Conservation (phyloP, 2,113 vertebrate genomes). For the Acanthochromis polyacanthus region DNA sequence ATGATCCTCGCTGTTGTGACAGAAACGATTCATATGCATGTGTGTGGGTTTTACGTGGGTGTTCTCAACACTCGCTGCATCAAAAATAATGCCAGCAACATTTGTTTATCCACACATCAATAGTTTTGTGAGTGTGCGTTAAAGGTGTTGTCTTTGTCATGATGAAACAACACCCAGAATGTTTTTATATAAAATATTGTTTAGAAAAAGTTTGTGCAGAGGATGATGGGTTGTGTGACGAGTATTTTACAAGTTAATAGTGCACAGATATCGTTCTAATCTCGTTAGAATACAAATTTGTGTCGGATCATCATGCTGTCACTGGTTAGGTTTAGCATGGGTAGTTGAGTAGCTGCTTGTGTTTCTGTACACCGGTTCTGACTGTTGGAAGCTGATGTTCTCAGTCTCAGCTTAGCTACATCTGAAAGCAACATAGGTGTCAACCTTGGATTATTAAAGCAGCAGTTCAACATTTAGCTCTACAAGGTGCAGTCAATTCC, state of each 20-base stretch:
- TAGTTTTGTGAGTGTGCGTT: slow-evolving; percentile 1
- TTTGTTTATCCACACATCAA: slow-evolving; percentile 9
- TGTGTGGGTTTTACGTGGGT: slow-evolving; percentile 13
- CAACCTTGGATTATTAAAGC: neutral
- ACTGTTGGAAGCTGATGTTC: neutral
- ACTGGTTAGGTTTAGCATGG: no score
- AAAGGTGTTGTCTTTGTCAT: neutral
- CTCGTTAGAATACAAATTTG: neutral
- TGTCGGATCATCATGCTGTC: neutral
- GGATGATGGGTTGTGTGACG: neutral
- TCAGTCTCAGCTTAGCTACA: neutral
- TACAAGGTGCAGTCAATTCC: no score
- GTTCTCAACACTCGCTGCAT: slow-evolving; percentile 23
- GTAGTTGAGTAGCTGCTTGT: neutral
- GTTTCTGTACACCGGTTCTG: neutral
- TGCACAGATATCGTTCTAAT: neutral
- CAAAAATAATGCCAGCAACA: slow-evolving; percentile 35
- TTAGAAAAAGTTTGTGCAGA: neutral
- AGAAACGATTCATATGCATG: slow-evolving; percentile 10
- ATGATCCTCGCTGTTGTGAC: slow-evolving; percentile 40
- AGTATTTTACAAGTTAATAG: neutral
- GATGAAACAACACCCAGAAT: neutral
- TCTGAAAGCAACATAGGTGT: neutral
- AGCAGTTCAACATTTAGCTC: neutral
- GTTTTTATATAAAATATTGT: no score